Evolutionary conservation across 2,888 invertebrate genomes (phyloP), one percentile per base, ranked within the genome.

Genomic region (Halictus quadricinctus): DNA sequence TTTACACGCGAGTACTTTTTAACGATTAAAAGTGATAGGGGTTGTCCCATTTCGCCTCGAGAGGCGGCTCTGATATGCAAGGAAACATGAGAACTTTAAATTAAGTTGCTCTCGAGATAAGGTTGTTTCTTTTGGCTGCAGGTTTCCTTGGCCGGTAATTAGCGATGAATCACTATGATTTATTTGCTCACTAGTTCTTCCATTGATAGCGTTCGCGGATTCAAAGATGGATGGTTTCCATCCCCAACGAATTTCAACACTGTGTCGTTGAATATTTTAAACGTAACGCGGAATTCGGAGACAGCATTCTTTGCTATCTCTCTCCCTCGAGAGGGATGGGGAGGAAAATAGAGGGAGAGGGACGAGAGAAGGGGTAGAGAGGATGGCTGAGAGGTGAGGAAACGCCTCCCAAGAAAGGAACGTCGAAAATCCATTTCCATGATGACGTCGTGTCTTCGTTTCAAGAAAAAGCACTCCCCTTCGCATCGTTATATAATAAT

Each of bases 361-460:
- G 25, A n/a, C 2, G 58, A 1, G 50, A 50, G 18, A 36, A 2
- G 18, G 12, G 50, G 43, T 12, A 18, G 15, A 50, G 18, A n/a
- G 7, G 25, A 72, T 36, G 54, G 21, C 2, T 15, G 15, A 15
- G 60, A 60, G 60, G 64, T 64, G 64, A 64, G 64, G 64, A 7
- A 64, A 64, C 66, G 43, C 43, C 46, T 48, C 66, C 25, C 36
- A 41, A 25, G 70, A 75, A 79, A 54, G 73, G 41, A 76, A 64
- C 76, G 58, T 66, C 72, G 76, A 76, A 83, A 80, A 85, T 86
- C 85, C 86, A 86, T 86, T 86, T 80, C 82, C 25, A 29, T 75
- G 86, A 86, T 85, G 85, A 82, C 85, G 60, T 58, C 66, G 41
- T 78, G 36, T 69, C 64, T 86, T 80, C 82, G 72, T 73, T 76